Evolutionary conservation across 2,888 invertebrate species (phyloP).

Genomic region (Oxycera nigricornis): DNA sequence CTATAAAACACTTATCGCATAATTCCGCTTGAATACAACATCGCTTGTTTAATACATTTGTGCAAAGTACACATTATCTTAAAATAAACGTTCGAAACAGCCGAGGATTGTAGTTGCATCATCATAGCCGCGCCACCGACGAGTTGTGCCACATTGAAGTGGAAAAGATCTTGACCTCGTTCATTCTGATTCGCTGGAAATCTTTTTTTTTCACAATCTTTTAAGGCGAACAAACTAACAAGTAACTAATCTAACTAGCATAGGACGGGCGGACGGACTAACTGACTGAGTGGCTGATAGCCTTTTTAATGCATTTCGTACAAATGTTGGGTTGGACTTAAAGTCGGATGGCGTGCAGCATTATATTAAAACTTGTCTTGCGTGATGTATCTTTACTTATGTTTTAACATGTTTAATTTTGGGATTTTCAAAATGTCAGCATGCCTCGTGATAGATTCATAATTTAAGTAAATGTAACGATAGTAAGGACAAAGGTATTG

Average conservation of each 20-base stretch:
- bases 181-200: constrained; percentile 34
- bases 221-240: constrained; percentile 30
- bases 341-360: too few relatives aligned
- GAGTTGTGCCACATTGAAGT: constrained; percentile 31
- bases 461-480: too few relatives aligned
- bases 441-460: too few relatives aligned
- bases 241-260: constrained; percentile 20
- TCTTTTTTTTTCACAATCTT: constrained; percentile 32
- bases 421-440: too few relatives aligned
- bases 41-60: constrained; percentile 5
- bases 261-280: too few relatives aligned
- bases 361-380: too few relatives aligned
- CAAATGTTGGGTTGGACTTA: too few relatives aligned
- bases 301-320: too few relatives aligned
- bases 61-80: constrained; percentile 16
- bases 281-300: not conserved
- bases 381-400: too few relatives aligned
- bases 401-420: too few relatives aligned
- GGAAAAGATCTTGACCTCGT: constrained; percentile 39
- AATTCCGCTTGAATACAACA: not conserved
- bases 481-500: too few relatives aligned
- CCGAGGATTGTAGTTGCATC: constrained; percentile 26
- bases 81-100: not conserved
- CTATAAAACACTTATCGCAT: not conserved
- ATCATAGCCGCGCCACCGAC: constrained; percentile 19